phyloP scores from a whole-genome alignment of 2,113 vertebrate species.

The Peromyscus leucopus region DNA sequence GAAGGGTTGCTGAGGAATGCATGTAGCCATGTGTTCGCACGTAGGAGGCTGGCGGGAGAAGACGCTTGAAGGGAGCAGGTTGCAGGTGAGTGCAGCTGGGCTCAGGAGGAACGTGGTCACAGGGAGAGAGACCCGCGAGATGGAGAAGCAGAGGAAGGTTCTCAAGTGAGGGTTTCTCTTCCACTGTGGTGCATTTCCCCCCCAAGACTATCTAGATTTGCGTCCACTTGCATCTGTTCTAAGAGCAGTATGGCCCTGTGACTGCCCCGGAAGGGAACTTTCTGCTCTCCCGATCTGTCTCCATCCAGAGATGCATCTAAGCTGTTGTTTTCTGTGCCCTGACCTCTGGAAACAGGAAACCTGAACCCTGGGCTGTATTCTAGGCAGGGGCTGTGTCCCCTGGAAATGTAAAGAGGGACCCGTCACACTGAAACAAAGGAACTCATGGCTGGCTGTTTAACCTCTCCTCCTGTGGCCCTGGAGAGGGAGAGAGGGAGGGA shows the following conservation, averaged over 20 bases:
- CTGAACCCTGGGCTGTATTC: neutral
- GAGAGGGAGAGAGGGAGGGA: neutral
- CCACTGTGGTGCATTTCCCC: fast-evolving
- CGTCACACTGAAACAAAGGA: neutral
- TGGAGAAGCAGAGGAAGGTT: neutral
- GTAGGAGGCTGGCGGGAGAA: neutral
- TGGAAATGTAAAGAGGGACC: neutral
- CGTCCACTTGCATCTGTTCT: neutral
- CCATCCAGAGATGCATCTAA: constrained; percentile 18
- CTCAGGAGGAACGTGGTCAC: neutral
- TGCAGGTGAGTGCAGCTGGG: neutral
- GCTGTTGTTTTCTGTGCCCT: neutral
- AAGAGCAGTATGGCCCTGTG: neutral
- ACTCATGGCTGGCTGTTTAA: neutral
- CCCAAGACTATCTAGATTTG: neutral
- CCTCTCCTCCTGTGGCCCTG: neutral
- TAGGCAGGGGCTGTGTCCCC: neutral
- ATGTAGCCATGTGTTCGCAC: neutral
- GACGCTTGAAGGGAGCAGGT: neutral
- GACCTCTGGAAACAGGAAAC: constrained; percentile 38
- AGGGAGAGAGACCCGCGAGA: neutral
- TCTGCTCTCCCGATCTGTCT: neutral
- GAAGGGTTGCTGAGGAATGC: neutral
- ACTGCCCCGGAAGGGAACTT: neutral
- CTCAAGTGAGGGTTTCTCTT: neutral